These are phyloP conservation scores for Pycnomerus fuliginosus DNA, from an alignment of 2,888 invertebrate genomes.

Conservation along the genomic window DNA sequence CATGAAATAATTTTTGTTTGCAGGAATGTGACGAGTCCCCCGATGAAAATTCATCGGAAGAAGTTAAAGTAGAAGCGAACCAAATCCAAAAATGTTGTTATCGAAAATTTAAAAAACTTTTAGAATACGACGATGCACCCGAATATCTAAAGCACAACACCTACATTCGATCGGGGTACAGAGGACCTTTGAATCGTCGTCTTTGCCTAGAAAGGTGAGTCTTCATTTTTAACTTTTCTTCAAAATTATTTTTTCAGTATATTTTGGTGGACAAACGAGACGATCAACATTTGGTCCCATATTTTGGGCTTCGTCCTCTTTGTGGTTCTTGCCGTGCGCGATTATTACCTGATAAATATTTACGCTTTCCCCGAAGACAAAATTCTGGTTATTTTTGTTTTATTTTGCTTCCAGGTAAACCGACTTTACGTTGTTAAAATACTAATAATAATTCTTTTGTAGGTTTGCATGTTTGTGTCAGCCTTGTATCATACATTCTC, in stretches of 20 bases:
- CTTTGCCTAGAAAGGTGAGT: conserved; percentile 83
- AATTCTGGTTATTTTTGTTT: conserved; percentile 76
- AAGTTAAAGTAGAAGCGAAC: conserved; percentile 2
- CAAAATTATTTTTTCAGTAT: conserved; percentile 67
- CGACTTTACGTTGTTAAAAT: conserved; percentile 4
- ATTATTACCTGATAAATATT: conserved; percentile 74
- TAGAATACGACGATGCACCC: conserved; percentile 65
- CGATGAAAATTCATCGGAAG: conserved; percentile 9
- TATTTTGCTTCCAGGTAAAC: conserved; percentile 84
- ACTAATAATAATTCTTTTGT: conserved; percentile 39
- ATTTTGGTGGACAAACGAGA: conserved; percentile 97
- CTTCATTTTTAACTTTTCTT: too few species aligned
- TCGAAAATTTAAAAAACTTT: conserved; percentile 38
- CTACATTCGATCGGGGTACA: conserved; percentile 81
- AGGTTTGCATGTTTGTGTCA: conserved; percentile 92
- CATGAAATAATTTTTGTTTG: too few species aligned
- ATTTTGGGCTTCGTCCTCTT: conserved; percentile 84
- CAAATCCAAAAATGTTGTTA: too few species aligned
- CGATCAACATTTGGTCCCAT: conserved; percentile 97
- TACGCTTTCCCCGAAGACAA: conserved; percentile 81
- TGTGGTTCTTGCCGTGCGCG: conserved; percentile 79
- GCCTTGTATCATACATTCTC: conserved; percentile 93
- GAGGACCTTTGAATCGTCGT: conserved; percentile 77
- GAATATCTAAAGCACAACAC: conserved; percentile 84
- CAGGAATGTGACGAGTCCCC: too few species aligned